These are phyloP conservation scores for Serranochromis macrocephalus DNA, from an alignment of 2,113 vertebrate genomes.

Conservation along the genomic window DNA sequence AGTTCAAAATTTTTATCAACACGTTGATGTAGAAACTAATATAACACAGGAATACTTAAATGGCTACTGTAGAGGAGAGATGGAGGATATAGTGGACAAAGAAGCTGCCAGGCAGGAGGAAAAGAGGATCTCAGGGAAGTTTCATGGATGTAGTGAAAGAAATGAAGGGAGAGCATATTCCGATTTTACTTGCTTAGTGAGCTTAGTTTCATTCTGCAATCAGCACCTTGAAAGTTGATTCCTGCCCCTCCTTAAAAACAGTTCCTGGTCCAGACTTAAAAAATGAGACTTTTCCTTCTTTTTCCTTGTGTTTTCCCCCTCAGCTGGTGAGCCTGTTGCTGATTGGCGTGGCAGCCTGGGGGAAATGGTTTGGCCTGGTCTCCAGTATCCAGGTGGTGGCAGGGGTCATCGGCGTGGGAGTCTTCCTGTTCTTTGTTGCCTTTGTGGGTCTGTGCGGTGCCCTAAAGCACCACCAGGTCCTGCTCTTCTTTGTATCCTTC, in stretches of 20 bases:
- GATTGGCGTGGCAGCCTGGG: conserved; percentile 92
- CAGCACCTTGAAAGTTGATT: not conserved
- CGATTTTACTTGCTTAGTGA: accelerated
- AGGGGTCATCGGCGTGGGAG: conserved; percentile 85
- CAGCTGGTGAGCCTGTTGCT: conserved; percentile 94
- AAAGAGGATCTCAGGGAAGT: not conserved
- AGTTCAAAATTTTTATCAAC: not conserved
- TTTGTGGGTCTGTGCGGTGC: conserved; percentile 89
- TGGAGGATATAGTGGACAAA: not conserved
- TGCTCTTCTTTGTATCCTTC: conserved; percentile 99
- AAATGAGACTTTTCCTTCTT: not conserved
- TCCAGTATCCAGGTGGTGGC: conserved; percentile 94
- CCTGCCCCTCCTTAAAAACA: not conserved
- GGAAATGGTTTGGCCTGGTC: conserved; percentile 91
- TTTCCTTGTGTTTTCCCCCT: accelerated
- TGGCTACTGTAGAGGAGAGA: not conserved
- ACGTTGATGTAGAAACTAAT: not conserved
- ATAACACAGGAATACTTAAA: accelerated
- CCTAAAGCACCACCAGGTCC: conserved; percentile 91
- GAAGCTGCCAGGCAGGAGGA: not conserved
- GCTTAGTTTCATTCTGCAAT: not conserved
- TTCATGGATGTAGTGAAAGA: not conserved
- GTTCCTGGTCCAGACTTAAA: not conserved
- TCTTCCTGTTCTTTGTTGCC: conserved; percentile 91
- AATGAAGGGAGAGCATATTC: not conserved